These are phyloP conservation scores for Adelognathus sp. DNA, from an alignment of 2,888 invertebrate species.

Conservation along the genomic window DNA sequence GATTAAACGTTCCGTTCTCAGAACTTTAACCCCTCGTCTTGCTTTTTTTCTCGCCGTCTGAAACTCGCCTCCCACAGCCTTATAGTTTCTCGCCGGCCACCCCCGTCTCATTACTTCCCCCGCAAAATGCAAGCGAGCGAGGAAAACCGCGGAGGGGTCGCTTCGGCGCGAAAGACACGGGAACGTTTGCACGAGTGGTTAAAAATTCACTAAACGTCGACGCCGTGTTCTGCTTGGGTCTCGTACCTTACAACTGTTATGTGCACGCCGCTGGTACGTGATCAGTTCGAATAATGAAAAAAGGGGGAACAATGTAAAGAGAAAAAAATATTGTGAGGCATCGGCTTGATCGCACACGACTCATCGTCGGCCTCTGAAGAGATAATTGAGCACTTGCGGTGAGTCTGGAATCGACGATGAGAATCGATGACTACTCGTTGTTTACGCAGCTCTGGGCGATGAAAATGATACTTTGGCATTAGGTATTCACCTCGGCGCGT, in stretches of 20 bases:
- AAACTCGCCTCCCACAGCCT: conserved; percentile 20
- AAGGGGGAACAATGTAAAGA: not conserved
- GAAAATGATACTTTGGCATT: not conserved
- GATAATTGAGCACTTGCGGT: conserved; percentile 36
- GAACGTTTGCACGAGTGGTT: conserved; percentile 8
- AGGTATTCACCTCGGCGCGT: not conserved
- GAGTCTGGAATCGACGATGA: not conserved
- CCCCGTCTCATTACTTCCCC: conserved; percentile 61
- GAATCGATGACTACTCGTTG: conserved; percentile 26
- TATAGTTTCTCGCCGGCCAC: conserved; percentile 50
- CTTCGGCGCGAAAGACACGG: not conserved
- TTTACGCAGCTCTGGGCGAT: not conserved
- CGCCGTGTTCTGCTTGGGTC: not conserved
- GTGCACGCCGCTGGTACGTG: not conserved
- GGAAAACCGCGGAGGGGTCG: not conserved
- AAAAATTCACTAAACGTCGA: conserved; percentile 63
- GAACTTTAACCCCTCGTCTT: conserved; percentile 71
- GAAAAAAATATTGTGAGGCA: conserved; percentile 3
- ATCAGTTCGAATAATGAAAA: not conserved
- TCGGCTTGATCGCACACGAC: conserved; percentile 16
- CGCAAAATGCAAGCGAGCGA: not conserved
- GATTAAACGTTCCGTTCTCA: conserved; percentile 77
- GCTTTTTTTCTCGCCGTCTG: conserved; percentile 41
- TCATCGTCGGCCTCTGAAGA: conserved; percentile 36
- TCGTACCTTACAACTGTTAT: not conserved